Conservation (phyloP, 2,797 vertebrate species). For the Malurus splendens region DNA sequence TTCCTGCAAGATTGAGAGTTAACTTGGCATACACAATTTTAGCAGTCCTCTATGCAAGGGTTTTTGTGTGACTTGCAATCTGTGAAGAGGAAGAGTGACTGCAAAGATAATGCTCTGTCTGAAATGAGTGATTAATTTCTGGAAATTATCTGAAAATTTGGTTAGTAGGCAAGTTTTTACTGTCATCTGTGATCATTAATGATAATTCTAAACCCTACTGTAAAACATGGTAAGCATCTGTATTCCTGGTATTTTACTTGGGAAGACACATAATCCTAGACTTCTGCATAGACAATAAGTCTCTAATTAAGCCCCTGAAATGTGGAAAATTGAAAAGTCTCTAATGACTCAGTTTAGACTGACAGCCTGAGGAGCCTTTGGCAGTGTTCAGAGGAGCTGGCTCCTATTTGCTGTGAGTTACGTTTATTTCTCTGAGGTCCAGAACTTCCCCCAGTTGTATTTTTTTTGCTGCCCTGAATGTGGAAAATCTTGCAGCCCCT, state of each 20-base stretch:
- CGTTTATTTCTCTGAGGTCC: neutral
- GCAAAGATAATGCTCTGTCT: constrained; percentile 15
- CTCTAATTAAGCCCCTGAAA: neutral
- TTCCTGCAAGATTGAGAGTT: constrained; percentile 46
- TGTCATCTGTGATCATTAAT: neutral
- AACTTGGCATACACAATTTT: constrained; percentile 37
- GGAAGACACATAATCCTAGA: neutral
- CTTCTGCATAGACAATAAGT: neutral
- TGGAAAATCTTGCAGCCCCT: neutral
- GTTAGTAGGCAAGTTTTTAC: neutral
- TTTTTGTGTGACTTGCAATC: constrained; percentile 13
- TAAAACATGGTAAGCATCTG: neutral
- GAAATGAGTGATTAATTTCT: constrained; percentile 12
- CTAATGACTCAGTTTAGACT: neutral
- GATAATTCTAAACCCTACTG: neutral
- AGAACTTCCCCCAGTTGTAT: neutral
- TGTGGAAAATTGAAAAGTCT: neutral
- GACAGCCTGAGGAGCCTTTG: neutral
- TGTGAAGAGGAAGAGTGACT: constrained; percentile 9
- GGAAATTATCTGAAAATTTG: neutral
- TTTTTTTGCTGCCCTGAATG: neutral
- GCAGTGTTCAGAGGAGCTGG: neutral
- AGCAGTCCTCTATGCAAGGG: neutral
- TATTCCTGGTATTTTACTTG: neutral
- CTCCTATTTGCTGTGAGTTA: neutral